Evolutionary conservation across 2,797 vertebrate species (phyloP).

Genomic region (Okamejei kenojei): DNA sequence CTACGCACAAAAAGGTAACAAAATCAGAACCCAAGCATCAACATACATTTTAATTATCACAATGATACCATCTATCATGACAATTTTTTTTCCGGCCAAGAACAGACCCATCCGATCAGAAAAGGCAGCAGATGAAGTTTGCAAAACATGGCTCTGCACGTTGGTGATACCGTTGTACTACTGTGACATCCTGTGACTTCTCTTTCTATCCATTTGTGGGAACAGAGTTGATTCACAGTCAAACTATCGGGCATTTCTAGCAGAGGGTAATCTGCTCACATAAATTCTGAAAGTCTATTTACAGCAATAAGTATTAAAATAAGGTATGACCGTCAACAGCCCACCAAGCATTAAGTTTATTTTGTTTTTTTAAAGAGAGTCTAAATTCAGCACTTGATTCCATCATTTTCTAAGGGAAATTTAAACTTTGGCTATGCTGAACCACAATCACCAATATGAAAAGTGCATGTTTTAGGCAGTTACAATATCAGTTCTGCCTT

Average conservation of each 20-base stretch:
- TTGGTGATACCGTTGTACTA: not conserved
- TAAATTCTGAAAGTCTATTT: constrained; percentile 33
- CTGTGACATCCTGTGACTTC: not conserved
- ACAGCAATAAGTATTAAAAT: constrained; percentile 38
- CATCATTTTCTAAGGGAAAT: not conserved
- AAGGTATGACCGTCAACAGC: constrained; percentile 33
- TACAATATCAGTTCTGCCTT: constrained; percentile 25
- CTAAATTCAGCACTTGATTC: constrained; percentile 12
- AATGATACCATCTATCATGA: not conserved
- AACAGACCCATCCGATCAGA: constrained; percentile 31
- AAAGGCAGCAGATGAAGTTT: constrained; percentile 16
- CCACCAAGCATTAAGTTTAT: constrained; percentile 9
- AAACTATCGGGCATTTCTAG: constrained; percentile 27
- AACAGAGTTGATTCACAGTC: constrained; percentile 31
- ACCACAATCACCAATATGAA: constrained; percentile 22
- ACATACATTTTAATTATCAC: not conserved
- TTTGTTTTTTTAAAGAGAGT: not conserved
- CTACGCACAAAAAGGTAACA: not conserved
- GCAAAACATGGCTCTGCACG: not conserved
- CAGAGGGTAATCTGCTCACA: constrained; percentile 21
- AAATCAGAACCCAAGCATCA: constrained; percentile 21
- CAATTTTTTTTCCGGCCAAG: not conserved
- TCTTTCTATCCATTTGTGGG: not conserved
- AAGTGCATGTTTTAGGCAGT: constrained; percentile 27
- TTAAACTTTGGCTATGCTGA: constrained; percentile 15